Percentiles rank a stretch among this genome's conserved stretches.
These are phyloP conservation scores for Alloplasta piceator DNA, from an alignment of 2,888 invertebrate species.

Conservation along the genomic window DNA sequence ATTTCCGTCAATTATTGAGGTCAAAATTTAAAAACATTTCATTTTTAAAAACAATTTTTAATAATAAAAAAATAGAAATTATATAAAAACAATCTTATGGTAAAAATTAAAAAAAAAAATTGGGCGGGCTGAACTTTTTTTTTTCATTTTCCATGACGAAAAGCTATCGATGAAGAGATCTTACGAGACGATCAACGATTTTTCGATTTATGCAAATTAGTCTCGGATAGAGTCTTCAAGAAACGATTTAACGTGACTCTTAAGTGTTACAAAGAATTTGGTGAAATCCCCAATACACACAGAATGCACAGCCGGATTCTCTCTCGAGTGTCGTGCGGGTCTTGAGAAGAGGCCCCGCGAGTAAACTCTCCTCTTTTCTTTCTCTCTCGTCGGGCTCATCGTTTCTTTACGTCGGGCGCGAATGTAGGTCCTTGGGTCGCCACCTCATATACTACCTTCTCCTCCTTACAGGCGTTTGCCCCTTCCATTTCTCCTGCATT, in stretches of 20 bases:
- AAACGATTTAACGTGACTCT: not conserved
- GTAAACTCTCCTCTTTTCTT: constrained; percentile 46
- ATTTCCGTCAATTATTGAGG: too few species aligned
- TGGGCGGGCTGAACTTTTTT: too few species aligned
- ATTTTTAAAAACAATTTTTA: too few species aligned
- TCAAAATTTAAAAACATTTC: too few species aligned
- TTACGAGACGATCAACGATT: too few species aligned
- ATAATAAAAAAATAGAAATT: too few species aligned
- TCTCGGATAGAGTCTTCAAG: too few species aligned
- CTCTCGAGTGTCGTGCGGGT: constrained; percentile 34
- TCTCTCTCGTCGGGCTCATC: constrained; percentile 48
- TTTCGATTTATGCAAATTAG: too few species aligned
- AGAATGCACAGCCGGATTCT: constrained; percentile 13
- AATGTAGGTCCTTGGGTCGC: constrained; percentile 82
- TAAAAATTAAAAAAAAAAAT: too few species aligned
- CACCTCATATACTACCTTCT: constrained; percentile 72
- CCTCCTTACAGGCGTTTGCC: constrained; percentile 47
- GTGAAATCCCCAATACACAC: constrained; percentile 24
- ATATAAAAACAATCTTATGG: too few species aligned
- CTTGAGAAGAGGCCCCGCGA: constrained; percentile 34
- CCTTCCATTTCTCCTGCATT: constrained; percentile 21
- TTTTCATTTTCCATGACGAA: too few species aligned
- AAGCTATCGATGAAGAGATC: too few species aligned
- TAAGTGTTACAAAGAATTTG: constrained; percentile 9
- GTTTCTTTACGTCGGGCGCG: constrained; percentile 48